These are phyloP conservation scores for Oxycera nigricornis DNA, from an alignment of 2,888 invertebrate genomes.

Conservation along the genomic window DNA sequence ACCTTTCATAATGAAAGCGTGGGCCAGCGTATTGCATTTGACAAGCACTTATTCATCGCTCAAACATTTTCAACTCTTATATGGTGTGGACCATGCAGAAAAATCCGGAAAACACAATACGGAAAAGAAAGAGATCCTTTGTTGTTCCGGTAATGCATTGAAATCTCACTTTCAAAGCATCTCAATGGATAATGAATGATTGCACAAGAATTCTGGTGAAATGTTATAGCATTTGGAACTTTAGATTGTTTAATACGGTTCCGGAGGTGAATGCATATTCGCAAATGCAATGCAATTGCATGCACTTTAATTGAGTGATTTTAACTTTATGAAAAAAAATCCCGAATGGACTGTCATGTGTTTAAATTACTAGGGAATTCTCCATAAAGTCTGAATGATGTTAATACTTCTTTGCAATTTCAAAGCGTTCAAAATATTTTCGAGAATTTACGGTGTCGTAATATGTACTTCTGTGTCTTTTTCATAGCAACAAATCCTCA, in stretches of 20 bases:
- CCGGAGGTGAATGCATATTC: too few species aligned
- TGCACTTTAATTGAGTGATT: too few species aligned
- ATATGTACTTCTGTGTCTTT: too few species aligned
- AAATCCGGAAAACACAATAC: neutral
- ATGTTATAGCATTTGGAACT: neutral
- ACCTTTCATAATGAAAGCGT: conserved; percentile 11
- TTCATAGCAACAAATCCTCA: too few species aligned
- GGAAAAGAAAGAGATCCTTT: neutral
- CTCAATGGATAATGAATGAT: conserved; percentile 22
- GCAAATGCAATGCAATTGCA: too few species aligned
- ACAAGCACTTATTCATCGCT: conserved; percentile 36
- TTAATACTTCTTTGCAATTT: too few species aligned
- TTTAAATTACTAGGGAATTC: too few species aligned
- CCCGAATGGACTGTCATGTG: too few species aligned
- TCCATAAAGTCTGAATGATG: too few species aligned
- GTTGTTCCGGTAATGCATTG: neutral
- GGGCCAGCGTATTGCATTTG: conserved; percentile 14
- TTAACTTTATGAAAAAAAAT: too few species aligned
- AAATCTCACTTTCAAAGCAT: conserved; percentile 4
- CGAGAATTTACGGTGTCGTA: too few species aligned
- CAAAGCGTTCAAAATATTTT: too few species aligned
- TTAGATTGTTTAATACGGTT: neutral
- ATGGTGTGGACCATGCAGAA: neutral
- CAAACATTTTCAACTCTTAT: neutral
- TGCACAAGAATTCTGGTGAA: neutral